A percentile compares a stretch with the other conserved stretches of the same genome.
These are phyloP conservation scores for Momotus momota DNA, from an alignment of 2,797 vertebrate species.

Conservation along the genomic window DNA sequence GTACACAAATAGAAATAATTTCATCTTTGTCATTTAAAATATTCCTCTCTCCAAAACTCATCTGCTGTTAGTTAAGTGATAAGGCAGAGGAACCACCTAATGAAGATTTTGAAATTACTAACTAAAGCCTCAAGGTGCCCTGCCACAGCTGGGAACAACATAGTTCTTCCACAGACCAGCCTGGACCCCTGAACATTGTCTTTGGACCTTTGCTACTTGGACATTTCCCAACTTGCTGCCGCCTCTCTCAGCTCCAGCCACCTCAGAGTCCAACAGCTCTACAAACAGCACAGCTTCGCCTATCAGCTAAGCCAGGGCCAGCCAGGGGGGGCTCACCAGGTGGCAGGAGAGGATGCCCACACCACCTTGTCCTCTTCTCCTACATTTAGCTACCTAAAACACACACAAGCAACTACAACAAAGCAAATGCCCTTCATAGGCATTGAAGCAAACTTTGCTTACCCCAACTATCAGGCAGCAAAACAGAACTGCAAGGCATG, in stretches of 20 bases:
- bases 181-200: neutral
- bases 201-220: neutral
- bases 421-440: neutral
- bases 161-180: neutral
- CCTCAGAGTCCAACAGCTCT: neutral
- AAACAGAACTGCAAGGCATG: neutral
- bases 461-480: neutral
- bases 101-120: neutral
- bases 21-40: neutral
- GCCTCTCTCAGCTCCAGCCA: neutral
- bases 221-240: neutral
- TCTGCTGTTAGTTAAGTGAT: neutral
- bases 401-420: neutral
- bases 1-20: neutral
- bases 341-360: neutral
- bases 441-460: neutral
- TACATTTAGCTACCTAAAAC: neutral
- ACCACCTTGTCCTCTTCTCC: neutral
- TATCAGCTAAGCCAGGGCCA: neutral
- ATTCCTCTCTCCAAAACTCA: neutral
- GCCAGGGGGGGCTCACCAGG: neutral
- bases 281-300: neutral
- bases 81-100: neutral
- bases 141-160: neutral
- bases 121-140: neutral